These are phyloP conservation scores for Danionella cerebrum DNA, from an alignment of 2,113 vertebrate genomes.

Conservation along the genomic window DNA sequence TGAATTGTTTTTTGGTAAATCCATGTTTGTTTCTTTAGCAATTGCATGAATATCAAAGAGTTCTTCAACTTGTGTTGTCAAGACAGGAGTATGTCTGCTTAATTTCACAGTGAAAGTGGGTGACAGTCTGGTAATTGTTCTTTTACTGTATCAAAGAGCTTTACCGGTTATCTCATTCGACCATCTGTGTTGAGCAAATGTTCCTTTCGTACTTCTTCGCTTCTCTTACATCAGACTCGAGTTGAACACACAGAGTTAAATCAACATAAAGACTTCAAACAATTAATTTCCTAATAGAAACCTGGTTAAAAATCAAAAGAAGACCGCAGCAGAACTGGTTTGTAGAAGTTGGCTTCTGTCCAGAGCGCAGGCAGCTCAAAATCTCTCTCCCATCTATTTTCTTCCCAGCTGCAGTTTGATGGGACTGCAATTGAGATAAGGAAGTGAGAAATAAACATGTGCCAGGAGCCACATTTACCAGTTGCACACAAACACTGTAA, in stretches of 20 bases:
- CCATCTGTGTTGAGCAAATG: conserved; percentile 4
- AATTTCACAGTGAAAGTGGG: conserved; percentile 31
- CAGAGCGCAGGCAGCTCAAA: not conserved
- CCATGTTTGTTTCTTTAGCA: not conserved
- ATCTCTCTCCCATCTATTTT: not conserved
- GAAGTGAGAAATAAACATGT: conserved; percentile 58
- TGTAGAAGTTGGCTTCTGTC: not conserved
- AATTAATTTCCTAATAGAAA: conserved; percentile 2
- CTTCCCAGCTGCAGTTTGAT: conserved; percentile 25
- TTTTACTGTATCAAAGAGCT: conserved; percentile 33
- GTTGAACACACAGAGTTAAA: conserved; percentile 21
- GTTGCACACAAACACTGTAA: conserved; percentile 46
- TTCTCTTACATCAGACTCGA: conserved; percentile 42
- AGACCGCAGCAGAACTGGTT: not conserved
- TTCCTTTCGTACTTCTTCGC: conserved; percentile 22
- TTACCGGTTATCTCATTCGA: conserved; percentile 29
- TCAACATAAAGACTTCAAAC: conserved; percentile 2
- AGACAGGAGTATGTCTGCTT: not conserved
- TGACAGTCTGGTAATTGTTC: conserved; percentile 30
- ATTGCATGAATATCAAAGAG: not conserved
- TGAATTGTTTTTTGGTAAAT: conserved; percentile 14
- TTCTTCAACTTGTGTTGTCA: conserved; percentile 31
- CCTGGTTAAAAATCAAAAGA: conserved; percentile 8
- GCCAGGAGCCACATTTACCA: conserved; percentile 35
- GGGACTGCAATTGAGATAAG: conserved; percentile 53